Percentiles rank a stretch among this genome's conserved stretches.
These are phyloP conservation scores for Lochmaea capreae DNA, from an alignment of 2,888 invertebrate genomes.

Conservation along the genomic window DNA sequence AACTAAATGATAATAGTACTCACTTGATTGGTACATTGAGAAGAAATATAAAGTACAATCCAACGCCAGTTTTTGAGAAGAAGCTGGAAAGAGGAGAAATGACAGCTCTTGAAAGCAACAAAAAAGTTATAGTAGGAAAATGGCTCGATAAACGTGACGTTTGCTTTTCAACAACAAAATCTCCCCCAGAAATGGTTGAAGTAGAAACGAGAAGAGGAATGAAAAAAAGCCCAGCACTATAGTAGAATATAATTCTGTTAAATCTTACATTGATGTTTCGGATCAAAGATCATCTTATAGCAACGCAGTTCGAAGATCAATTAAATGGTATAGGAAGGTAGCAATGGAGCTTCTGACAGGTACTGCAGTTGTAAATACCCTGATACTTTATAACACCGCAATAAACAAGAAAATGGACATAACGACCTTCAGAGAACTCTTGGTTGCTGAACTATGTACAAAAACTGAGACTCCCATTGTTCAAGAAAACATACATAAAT, in stretches of 20 bases:
- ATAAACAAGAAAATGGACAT: too few species aligned
- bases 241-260: slow-evolving; percentile 22
- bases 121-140: slow-evolving; percentile 28
- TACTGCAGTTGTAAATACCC: slow-evolving; percentile 24
- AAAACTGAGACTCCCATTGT: background rate
- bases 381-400: slow-evolving; percentile 10
- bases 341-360: slow-evolving; percentile 14
- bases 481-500: too few species aligned
- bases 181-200: slow-evolving; percentile 3
- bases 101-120: slow-evolving; percentile 39
- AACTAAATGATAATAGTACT: slow-evolving; percentile 36
- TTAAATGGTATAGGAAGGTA: too few species aligned
- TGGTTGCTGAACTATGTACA: background rate
- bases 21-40: slow-evolving; percentile 44
- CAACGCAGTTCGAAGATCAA: too few species aligned
- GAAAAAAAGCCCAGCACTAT: slow-evolving; percentile 1
- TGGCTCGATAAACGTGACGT: slow-evolving; percentile 24
- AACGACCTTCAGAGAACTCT: slow-evolving; percentile 8
- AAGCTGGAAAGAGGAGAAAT: slow-evolving; percentile 42
- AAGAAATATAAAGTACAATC: slow-evolving; percentile 44
- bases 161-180: background rate
- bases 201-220: background rate
- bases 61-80: slow-evolving; percentile 38
- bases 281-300: too few species aligned
- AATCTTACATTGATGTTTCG: slow-evolving; percentile 14